Evolutionary conservation across 2,797 vertebrate genomes (phyloP).

Genomic region (Meda fulgida): DNA sequence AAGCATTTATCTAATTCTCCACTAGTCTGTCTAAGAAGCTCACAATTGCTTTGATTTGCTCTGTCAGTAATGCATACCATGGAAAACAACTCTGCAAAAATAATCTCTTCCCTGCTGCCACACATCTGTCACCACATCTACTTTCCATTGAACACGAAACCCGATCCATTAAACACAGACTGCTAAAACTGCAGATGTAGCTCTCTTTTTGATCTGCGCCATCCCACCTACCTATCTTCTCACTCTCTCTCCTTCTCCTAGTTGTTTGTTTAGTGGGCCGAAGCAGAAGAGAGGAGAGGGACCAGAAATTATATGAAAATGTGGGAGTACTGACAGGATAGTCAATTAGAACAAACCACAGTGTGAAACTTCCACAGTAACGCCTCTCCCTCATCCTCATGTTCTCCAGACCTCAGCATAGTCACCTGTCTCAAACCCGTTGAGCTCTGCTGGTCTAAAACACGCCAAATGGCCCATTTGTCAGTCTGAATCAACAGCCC

Average conservation of each 20-base stretch:
- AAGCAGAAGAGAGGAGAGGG: conserved; percentile 28
- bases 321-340: conserved; percentile 58
- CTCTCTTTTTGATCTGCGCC: conserved; percentile 23
- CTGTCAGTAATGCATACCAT: conserved; percentile 64
- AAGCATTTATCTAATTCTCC: neutral
- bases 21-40: conserved; percentile 64
- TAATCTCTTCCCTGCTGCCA: conserved; percentile 71
- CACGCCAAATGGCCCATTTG: neutral
- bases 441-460: conserved; percentile 16
- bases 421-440: conserved; percentile 45
- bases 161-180: conserved; percentile 68
- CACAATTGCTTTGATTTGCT: conserved; percentile 66
- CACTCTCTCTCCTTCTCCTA: conserved; percentile 51
- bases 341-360: conserved; percentile 63
- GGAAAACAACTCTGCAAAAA: conserved; percentile 77
- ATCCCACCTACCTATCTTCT: conserved; percentile 48
- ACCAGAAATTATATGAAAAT: conserved; percentile 45
- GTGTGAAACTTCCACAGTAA: conserved; percentile 53
- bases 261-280: conserved; percentile 39
- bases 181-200: conserved; percentile 77
- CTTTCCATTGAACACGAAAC: conserved; percentile 79
- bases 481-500: conserved; percentile 2
- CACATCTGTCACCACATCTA: conserved; percentile 67
- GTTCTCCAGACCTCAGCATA: conserved; percentile 50
- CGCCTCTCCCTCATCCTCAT: conserved; percentile 43